Conservation (phyloP, 2,888 invertebrate genomes). For the Drosophila glabriapex region DNA sequence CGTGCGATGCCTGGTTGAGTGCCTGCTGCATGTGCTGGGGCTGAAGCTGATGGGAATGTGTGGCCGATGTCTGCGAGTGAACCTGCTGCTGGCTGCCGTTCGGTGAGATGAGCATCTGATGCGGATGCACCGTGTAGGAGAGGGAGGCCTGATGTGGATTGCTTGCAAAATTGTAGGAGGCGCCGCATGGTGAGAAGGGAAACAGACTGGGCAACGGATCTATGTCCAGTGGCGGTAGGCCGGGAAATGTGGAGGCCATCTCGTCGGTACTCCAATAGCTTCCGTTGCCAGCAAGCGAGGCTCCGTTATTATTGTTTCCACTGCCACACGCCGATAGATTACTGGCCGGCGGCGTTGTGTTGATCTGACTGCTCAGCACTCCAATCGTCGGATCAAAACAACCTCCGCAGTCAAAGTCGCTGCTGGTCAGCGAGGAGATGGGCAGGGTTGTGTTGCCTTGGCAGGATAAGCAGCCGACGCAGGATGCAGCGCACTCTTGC, state of each 20-base stretch:
- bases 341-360: constrained; percentile 68
- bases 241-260: constrained; percentile 94
- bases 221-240: constrained; percentile 92
- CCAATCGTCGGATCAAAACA: constrained; percentile 84
- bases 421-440: constrained; percentile 84
- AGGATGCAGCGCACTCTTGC: constrained; percentile 86
- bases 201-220: constrained; percentile 95
- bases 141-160: constrained; percentile 86
- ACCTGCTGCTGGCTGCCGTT: constrained; percentile 74
- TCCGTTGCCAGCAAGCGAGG: constrained; percentile 73
- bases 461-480: constrained; percentile 85
- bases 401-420: constrained; percentile 85
- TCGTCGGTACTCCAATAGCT: constrained; percentile 88
- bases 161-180: constrained; percentile 88
- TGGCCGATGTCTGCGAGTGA: constrained; percentile 51
- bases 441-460: constrained; percentile 85
- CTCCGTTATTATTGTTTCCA: constrained; percentile 60
- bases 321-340: constrained; percentile 36
- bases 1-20: constrained; percentile 75
- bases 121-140: constrained; percentile 87
- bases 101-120: constrained; percentile 90
- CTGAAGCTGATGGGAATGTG: constrained; percentile 60
- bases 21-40: constrained; percentile 72
- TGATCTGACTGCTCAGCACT: constrained; percentile 78
- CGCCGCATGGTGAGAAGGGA: constrained; percentile 93